Base-by-base conservation (phyloP, 2,113 vertebrate genomes). In the Ceuthmochares aereus region DNA sequence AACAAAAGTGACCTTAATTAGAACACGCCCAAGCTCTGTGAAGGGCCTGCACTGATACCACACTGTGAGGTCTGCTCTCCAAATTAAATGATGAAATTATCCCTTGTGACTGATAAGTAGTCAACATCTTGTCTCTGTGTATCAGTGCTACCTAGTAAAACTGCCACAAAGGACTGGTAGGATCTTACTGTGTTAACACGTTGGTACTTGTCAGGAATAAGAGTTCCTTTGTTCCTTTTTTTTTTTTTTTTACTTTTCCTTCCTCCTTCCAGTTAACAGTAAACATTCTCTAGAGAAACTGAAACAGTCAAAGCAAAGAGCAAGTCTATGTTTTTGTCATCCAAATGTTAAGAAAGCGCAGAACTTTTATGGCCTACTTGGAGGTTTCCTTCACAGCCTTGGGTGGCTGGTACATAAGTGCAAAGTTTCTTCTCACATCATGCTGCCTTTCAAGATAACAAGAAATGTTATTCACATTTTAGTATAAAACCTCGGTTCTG, bases 11-110 rank as follows among this genome's bases (percentile, higher is more conserved):
- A 29, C 8, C 2, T 5, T 20, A 9, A 2, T 19, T 1, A 16
- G 3, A 7, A 18, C 30, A 3, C 7, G 25, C 4, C 2, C 11
- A 26, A 7, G 13, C 7, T 23, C 58, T 18, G 1, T 2, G 3
- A n/a, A 11, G 13, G 58, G 30, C 14, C 6, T 21, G 25, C 2
- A 2, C 8, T n/a, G 7, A 6, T 4, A 16, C 1, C 3, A 17
- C 7, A 2, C 17, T 56, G 0, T 21, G 17, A 16, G 40, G 59
- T 23, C 8, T 32, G 21, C n/a, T 58, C 13, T 10, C 20, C 40
- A 30, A 74, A 74, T 7, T 0, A 1, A 51, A 60, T 16, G 16
- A 60, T 10, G 8, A 49, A 49, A n/a, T 15, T 10, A 34, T 27
- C 62, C 3, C 19, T 21, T 0, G 1, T 47, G 30, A 34, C 3